Base-by-base conservation (phyloP, 2,888 invertebrate genomes). In the Melipona bicolor region DNA sequence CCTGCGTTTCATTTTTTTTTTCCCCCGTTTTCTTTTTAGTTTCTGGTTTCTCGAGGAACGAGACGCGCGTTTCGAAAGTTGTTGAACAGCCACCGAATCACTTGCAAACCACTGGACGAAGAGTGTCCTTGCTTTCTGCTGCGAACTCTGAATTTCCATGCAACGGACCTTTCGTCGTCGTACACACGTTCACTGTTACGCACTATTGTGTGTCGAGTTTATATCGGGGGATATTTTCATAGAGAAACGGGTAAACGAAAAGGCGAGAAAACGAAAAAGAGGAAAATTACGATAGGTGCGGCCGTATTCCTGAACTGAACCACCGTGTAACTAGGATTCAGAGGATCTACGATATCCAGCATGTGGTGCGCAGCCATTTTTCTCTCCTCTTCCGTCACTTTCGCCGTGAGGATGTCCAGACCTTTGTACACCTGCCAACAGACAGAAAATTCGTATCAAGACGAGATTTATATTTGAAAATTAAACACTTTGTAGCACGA, bases 351-450 rank as follows among this genome's bases (percentile, higher is more conserved):
- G 83, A 98, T 96, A 93, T 98, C 98, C 85, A 99, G 95, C 92
- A 99, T 95, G 93, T 99, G 99, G 95, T 99, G 99, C 1, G 96
- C 96, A 0, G 97, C 97, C 90, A 95, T 94, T 52, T 95, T 94
- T 90, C 96, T 96, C 94, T 99, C 99, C 88, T 97, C 97, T 36
- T 92, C 94, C 0, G 98, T 98, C 0, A 98, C 98, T 95, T 99
- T 99, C 49, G 99, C 99, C 0, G 99, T 99, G 89, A 98, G 97
- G 91, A 99, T 97, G 93, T 99, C 97, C 91, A 99, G 95, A 0
- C 98, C 98, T 94, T 97, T 97, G 95, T 99, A 99, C 52, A 99
- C 97, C 98, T 99, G 96, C 6, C 89, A 95, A 94, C 90, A 52
- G 15, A 3, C 77, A 43, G 24, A 61, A 13, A 24, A 15, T 2